Conservation (phyloP, 2,888 invertebrate genomes). For the Pheosia gnoma region DNA sequence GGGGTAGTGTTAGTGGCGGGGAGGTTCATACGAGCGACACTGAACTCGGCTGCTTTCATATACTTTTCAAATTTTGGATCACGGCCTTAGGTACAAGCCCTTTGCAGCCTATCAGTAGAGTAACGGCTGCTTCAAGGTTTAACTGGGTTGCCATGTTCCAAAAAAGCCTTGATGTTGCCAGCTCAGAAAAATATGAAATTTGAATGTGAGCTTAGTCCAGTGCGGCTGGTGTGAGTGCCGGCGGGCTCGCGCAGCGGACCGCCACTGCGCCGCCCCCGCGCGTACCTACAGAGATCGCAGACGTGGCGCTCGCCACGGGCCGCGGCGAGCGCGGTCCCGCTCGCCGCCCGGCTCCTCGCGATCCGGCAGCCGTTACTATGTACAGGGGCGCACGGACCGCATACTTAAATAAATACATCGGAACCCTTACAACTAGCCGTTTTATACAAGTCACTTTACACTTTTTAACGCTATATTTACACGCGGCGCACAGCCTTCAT, state of each 20-base stretch:
- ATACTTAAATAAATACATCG: constrained; percentile 79
- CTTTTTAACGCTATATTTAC: constrained; percentile 78
- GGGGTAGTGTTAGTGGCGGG: constrained; percentile 67
- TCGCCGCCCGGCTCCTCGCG: constrained; percentile 67
- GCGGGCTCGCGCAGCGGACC: constrained; percentile 58
- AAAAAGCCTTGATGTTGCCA: constrained; percentile 11
- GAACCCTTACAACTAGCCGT: constrained; percentile 79
- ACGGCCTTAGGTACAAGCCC: too few relatives aligned
- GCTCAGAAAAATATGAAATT: constrained; percentile 11
- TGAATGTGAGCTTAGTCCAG: constrained; percentile 14
- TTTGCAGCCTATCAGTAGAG: too few relatives aligned
- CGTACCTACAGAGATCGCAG: constrained; percentile 80
- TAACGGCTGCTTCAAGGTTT: neutral
- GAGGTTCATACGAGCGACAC: constrained; percentile 53
- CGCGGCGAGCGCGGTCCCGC: constrained; percentile 63
- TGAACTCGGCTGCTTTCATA: constrained; percentile 18
- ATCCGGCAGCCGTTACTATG: constrained; percentile 73
- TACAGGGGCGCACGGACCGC: constrained; percentile 77
- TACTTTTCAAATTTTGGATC: too few relatives aligned
- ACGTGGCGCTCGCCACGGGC: constrained; percentile 71
- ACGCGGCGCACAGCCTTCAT: constrained; percentile 82
- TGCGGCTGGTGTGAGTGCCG: constrained; percentile 34
- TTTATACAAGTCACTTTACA: constrained; percentile 83
- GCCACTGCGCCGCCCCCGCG: constrained; percentile 52
- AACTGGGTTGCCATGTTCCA: neutral